Evolutionary conservation across 2,113 vertebrate species (phyloP).

Genomic region (Embiotoca jacksoni): DNA sequence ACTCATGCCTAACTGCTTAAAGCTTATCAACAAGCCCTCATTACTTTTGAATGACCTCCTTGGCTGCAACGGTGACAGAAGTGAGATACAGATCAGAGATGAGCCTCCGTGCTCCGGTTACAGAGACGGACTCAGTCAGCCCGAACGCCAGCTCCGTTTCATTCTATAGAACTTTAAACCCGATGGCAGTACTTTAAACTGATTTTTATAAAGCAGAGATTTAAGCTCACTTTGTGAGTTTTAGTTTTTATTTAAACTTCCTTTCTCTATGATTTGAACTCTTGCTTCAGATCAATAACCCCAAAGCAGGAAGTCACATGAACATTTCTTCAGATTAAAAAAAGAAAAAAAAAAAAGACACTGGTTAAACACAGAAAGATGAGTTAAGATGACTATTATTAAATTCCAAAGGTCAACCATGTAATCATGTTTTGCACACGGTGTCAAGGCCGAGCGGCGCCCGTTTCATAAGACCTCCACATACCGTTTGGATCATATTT

Average conservation of each 20-base stretch:
- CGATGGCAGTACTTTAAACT: not conserved
- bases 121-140: not conserved
- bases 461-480: not conserved
- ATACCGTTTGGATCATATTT: slow-evolving; percentile 12
- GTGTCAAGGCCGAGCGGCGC: not conserved
- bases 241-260: too few species aligned
- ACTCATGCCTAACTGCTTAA: slow-evolving; percentile 47
- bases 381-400: not conserved
- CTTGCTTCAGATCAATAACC: not conserved
- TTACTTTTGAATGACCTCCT: slow-evolving; percentile 66
- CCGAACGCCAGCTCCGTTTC: not conserved
- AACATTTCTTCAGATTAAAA: not conserved
- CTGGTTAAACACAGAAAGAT: too few species aligned
- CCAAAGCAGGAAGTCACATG: not conserved
- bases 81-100: slow-evolving; percentile 6
- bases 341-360: not conserved
- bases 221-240: not conserved
- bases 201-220: not conserved
- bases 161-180: too few species aligned
- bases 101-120: slow-evolving; percentile 17
- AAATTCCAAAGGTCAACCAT: slow-evolving; percentile 1
- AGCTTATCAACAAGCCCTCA: slow-evolving; percentile 50
- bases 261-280: not conserved
- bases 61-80: slow-evolving; percentile 47
- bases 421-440: slow-evolving; percentile 25